Evolutionary conservation across 1,140 invertebrate species (phyloP), one percentile per base, ranked within the genome.

Genomic region (Zaprionus taronus): DNA sequence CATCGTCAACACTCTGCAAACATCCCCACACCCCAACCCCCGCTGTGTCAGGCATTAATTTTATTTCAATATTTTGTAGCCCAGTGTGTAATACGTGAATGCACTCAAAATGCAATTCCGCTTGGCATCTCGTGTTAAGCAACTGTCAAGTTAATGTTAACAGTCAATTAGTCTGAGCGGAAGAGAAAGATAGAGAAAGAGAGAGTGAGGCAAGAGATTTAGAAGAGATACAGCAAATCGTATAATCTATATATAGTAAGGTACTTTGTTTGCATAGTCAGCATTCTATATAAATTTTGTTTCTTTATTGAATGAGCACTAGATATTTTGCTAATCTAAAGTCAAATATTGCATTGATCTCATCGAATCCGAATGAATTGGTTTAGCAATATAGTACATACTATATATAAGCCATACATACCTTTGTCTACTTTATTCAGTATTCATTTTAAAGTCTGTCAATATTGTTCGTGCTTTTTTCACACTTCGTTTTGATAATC

Each of bases 61-160:
- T 51, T 24, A 51, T 51, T 51, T 51, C 47, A 51, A 51, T 51
- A 51, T 51, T 51, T 24, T 51, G 47, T 47, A 47, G 41, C 41
- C 2, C 41, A 47, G 41, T 51, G 47, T 51, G 20, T 14, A 51
- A 51, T 51, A 14, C 47, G 47, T 51, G 20, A 22, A 51, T 51
- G 47, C 20, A 51, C 47, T 51, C 22, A 24, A 51, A 51, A 51
- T 51, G 47, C 47, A 20, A 51, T 51, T 51, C 12, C 20, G 12
- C 47, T 51, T 24, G 47, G 11, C 17, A 51, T 24, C 5, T 51
- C 20, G 20, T 24, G 47, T 51, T 51, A 24, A 51, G 9, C 12
- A 51, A 51, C 47, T 51, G 47, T 6, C 47, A 14, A 24, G 17
- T 51, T 51, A 24, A 51, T 51, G 47, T 51, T 51, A 22, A 51